Base-by-base conservation (phyloP, 2,113 vertebrate genomes). In the Proteles cristata region DNA sequence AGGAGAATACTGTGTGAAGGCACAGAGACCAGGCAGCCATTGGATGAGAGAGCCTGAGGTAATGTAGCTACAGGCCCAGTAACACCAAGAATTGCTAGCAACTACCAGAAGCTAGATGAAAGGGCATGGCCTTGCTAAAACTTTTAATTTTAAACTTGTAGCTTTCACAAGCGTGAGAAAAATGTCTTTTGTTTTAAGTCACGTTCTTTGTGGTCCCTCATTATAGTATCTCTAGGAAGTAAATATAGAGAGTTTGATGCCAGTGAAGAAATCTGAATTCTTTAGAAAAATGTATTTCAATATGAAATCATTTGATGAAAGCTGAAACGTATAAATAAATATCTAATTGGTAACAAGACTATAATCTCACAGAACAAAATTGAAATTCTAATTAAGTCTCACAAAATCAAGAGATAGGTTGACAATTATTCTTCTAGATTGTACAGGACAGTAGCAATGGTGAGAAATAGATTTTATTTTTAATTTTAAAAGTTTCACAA, bases 401-500 rank as follows among this genome's bases (percentile, higher is more conserved):
- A 81, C 10, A 90, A 39, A 80, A 55, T 92, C 43, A 86, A 82
- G 33, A 95, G 39, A 25, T 63, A 39, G 5, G n/a, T 87, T 91
- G 73, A 48, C 48, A 76, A 90, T 73, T 69, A 85, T 73, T 85
- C 53, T 33, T 50, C 80, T 50, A 82, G 4, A 85, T 17, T 93
- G 48, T 68, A 11, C 66, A n/a, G 6, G 12, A 73, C 39, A 68
- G 4, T 33, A 43, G 43, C 55, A 93, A n/a, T 19, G 21, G 8
- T 77, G 43, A 93, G 55, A 80, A 93, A 83, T 82, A 77, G 1
- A 89, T 43, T 94, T 94, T 88, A 69, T 1, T 43, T 68, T 91
- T 61, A 77, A 68, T 63, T 90, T 65, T 55, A 19, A 93, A 83
- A 45, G 5, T 83, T 73, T 88, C 39, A 77, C 1, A 81, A 95